Percentiles rank a stretch among this genome's conserved stretches.
Evolutionary conservation across 1,140 invertebrate species (phyloP).

Genomic region (Euwallacea similis): DNA sequence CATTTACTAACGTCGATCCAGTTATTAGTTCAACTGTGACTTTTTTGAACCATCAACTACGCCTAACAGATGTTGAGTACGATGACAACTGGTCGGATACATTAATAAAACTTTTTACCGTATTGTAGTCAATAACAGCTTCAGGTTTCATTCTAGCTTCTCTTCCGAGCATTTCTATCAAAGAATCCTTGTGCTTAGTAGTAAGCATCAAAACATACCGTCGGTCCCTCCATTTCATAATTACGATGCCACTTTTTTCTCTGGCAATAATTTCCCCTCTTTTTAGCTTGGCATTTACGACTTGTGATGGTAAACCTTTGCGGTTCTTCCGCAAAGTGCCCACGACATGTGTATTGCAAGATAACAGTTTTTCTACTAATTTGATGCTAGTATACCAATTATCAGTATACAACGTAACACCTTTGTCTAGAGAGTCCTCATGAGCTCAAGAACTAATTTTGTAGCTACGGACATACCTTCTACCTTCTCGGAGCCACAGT

Average conservation of each 20-base stretch:
- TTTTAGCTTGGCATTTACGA: conserved; percentile 47
- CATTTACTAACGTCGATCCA: neutral
- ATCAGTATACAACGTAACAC: conserved; percentile 39
- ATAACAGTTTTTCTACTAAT: conserved; percentile 52
- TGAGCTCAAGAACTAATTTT: conserved; percentile 29
- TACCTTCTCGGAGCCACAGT: conserved; percentile 43
- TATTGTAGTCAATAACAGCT: conserved; percentile 47
- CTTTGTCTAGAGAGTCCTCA: conserved; percentile 27
- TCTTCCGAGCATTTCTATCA: conserved; percentile 43
- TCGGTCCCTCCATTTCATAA: conserved; percentile 53
- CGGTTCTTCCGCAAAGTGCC: conserved; percentile 53
- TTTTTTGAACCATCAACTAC: conserved; percentile 34
- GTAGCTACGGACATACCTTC: conserved; percentile 20
- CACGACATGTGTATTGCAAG: conserved; percentile 47
- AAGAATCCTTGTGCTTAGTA: conserved; percentile 36
- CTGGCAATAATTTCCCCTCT: conserved; percentile 46
- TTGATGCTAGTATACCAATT: conserved; percentile 54
- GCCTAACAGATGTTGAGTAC: conserved; percentile 42
- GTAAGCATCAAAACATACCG: conserved; percentile 49
- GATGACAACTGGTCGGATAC: conserved; percentile 49
- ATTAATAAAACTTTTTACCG: conserved; percentile 46
- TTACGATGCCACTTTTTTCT: conserved; percentile 51
- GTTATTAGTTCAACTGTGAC: conserved; percentile 3
- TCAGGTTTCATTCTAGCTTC: conserved; percentile 40
- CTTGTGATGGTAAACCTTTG: conserved; percentile 50